Base-by-base conservation (phyloP, 2,888 invertebrate genomes). In the Phasia obesa region DNA sequence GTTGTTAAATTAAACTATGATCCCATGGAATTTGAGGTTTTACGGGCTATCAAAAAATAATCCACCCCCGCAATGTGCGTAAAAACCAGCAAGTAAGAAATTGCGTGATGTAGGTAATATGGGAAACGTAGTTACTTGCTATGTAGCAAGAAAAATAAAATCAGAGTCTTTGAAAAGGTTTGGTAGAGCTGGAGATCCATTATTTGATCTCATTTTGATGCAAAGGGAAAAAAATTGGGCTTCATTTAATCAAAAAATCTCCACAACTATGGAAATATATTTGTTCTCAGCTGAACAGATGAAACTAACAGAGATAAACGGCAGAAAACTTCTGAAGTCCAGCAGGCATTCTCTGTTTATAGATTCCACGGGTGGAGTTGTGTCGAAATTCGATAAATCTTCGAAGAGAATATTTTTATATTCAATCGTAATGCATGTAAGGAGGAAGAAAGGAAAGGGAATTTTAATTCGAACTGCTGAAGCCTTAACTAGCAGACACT, bases 351-450 rank as follows among this genome's bases (percentile, higher is more conserved):
- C 38, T 38, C 38, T 38, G 7, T 42, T n/a, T n/a, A 17, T 64
- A 11, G 67, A 53, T 25, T 67, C 53, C 9, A 67, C 53, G 1
- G 53, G 67, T 9, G 53, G 53, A 23, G n/a, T 67, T 23, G 67
- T 67, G 2, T 7, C 38, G 2, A 67, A 67, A 51, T 51, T 65
- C 21, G 23, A 65, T 15, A 23, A 19, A 21, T 11, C 0, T 19
- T 19, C 31, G 2, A 57, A 57, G 6, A 57, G 35, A 19, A 13
- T 31, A n/a, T 42, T 42, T n/a, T 42, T 42, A 42, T 42, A 42
- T 42, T 42, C 42, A 42, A 15, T 42, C 2, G n/a, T 42, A 3
- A n/a, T n/a, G 42, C 42, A 42, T n/a, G n/a, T 42, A n/a, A 42
- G n/a, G n/a, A n/a, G 4, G 9, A n/a, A 42, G 2, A n/a, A n/a